phyloP scores from a whole-genome alignment of 1,140 invertebrate genomes.

The Ostrea edulis region DNA sequence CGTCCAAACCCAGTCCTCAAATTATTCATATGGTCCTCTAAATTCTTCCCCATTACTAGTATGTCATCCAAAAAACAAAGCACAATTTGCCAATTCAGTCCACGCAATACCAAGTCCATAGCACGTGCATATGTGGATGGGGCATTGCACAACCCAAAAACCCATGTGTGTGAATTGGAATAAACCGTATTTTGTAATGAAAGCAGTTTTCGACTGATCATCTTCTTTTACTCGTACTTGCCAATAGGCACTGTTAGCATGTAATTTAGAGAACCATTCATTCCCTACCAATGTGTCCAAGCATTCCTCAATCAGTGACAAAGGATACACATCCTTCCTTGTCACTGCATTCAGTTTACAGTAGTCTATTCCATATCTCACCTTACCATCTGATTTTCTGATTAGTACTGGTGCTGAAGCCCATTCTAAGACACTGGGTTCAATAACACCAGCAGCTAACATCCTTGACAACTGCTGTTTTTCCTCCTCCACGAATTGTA shows the following conservation, averaged over 20 bases:
- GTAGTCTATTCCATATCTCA: conserved; percentile 47
- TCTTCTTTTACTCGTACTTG: conserved; percentile 74
- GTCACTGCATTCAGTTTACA: conserved; percentile 44
- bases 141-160: conserved; percentile 40
- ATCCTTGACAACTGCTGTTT: conserved; percentile 40
- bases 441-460: no score
- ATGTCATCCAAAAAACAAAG: conserved; percentile 50
- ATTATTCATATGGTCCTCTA: conserved; percentile 43
- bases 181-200: conserved; percentile 40
- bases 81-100: conserved; percentile 46
- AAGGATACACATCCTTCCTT: no score
- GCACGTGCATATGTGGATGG: conserved; percentile 45
- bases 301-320: no score
- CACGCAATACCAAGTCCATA: conserved; percentile 36
- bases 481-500: conserved; percentile 44
- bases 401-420: conserved; percentile 53
- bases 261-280: conserved; percentile 48
- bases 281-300: conserved; percentile 47
- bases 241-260: conserved; percentile 63
- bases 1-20: conserved; percentile 28
- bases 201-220: conserved; percentile 72
- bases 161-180: conserved; percentile 24
- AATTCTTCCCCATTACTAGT: conserved; percentile 40
- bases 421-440: no score
- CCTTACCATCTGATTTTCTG: conserved; percentile 46